Evolutionary conservation across 2,113 vertebrate species (phyloP).

Genomic region (Lota lota): DNA sequence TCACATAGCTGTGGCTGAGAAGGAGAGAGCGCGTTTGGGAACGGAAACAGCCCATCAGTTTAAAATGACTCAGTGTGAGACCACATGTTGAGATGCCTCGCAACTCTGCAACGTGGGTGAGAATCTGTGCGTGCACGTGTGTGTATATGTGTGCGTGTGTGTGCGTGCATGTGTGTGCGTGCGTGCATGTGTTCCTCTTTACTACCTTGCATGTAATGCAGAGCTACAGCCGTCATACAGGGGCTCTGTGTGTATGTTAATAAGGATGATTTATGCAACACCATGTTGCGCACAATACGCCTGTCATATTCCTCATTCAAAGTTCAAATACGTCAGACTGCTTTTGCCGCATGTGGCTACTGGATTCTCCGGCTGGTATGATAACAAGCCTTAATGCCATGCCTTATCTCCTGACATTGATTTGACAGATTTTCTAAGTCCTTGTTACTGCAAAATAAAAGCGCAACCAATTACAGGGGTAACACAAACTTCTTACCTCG

Average conservation of each 20-base stretch:
- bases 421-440: slow-evolving; percentile 27
- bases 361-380: neutral
- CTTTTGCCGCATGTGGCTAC: neutral
- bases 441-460: slow-evolving; percentile 45
- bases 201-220: neutral
- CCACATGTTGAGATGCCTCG: slow-evolving; percentile 26
- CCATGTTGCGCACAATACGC: neutral
- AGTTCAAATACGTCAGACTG: slow-evolving; percentile 7
- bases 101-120: slow-evolving; percentile 29
- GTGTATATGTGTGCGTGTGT: slow-evolving; percentile 23
- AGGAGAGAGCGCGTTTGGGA: slow-evolving; percentile 2
- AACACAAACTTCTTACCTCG: slow-evolving; percentile 17
- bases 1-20: slow-evolving; percentile 1
- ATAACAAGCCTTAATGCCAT: neutral
- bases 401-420: neutral
- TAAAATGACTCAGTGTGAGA: slow-evolving; percentile 23
- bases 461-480: slow-evolving; percentile 47
- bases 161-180: slow-evolving; percentile 1
- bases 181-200: slow-evolving; percentile 1
- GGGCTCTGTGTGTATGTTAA: neutral
- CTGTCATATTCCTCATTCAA: neutral
- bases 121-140: slow-evolving; percentile 9
- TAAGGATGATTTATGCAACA: slow-evolving; percentile 7
- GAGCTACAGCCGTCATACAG: neutral
- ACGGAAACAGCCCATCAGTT: slow-evolving; percentile 36